A percentile compares a stretch with the other conserved stretches of the same genome.
These are phyloP conservation scores for Cuculus canorus DNA, from an alignment of 2,797 vertebrate species.

Conservation along the genomic window DNA sequence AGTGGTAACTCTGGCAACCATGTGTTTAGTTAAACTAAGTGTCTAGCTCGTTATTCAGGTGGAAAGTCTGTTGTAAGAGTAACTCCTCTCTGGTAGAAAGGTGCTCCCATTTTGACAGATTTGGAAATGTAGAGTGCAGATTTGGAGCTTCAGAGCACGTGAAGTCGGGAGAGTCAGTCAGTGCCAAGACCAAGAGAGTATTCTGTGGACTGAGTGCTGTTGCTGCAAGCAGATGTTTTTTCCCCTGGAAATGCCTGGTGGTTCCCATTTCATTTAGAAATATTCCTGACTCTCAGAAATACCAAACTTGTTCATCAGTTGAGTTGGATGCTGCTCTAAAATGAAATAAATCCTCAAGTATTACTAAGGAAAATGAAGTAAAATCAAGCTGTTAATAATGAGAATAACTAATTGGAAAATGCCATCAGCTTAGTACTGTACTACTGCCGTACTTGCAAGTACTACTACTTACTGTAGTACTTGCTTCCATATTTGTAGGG, in stretches of 20 bases:
- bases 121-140: background rate
- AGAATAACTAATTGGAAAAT: background rate
- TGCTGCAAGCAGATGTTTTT: accelerated
- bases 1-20: background rate
- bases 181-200: background rate
- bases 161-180: background rate
- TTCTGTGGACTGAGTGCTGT: background rate
- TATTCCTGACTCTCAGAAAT: background rate
- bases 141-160: background rate
- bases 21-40: background rate
- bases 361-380: background rate
- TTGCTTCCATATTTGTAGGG: background rate
- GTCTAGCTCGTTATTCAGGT: background rate
- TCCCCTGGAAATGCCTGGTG: background rate
- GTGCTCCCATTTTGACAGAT: accelerated
- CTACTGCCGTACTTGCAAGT: no score
- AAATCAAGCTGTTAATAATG: background rate
- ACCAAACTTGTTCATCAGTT: background rate
- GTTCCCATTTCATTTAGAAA: background rate
- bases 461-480: no score
- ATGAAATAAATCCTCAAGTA: background rate
- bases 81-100: background rate
- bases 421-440: background rate
- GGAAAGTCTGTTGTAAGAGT: background rate
- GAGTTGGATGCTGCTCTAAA: background rate